A percentile compares a stretch with the other conserved stretches of the same genome.
phyloP scores from a whole-genome alignment of 2,113 vertebrate genomes.

The Cheirogaleus medius region DNA sequence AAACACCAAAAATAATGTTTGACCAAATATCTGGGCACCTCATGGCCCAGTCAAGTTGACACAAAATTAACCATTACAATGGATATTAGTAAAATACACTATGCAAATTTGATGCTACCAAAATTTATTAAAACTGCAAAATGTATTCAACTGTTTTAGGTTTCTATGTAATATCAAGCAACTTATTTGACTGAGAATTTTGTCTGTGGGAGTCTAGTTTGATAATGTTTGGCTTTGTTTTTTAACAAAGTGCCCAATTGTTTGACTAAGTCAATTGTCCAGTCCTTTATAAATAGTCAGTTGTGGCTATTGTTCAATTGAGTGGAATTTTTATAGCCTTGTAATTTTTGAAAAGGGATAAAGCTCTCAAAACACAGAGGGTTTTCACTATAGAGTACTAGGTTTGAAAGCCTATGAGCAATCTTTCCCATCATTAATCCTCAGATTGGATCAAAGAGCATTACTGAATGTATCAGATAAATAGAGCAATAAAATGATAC shows the following conservation, averaged over 20 bases:
- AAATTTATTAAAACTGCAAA: conserved; percentile 22
- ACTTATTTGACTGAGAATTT: background rate
- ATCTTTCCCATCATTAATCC: background rate
- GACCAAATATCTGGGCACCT: background rate
- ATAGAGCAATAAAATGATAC: conserved; percentile 41
- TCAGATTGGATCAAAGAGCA: conserved; percentile 21
- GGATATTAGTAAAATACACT: background rate
- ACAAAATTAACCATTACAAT: background rate
- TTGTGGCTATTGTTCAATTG: background rate
- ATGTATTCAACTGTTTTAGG: background rate
- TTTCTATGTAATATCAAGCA: conserved; percentile 20
- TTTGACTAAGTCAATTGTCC: background rate
- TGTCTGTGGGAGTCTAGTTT: background rate
- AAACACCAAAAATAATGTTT: conserved; percentile 14
- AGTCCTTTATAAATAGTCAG: background rate
- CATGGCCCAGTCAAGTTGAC: background rate
- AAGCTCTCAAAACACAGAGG: background rate
- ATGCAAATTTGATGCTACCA: background rate
- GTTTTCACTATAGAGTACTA: background rate
- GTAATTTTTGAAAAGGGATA: conserved; percentile 5
- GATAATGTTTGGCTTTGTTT: background rate
- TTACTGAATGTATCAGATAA: conserved; percentile 19
- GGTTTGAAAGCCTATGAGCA: conserved; percentile 1
- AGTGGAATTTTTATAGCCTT: background rate
- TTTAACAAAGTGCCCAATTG: background rate